Conservation (phyloP, 2,888 invertebrate species). For the Tipula unca region DNA sequence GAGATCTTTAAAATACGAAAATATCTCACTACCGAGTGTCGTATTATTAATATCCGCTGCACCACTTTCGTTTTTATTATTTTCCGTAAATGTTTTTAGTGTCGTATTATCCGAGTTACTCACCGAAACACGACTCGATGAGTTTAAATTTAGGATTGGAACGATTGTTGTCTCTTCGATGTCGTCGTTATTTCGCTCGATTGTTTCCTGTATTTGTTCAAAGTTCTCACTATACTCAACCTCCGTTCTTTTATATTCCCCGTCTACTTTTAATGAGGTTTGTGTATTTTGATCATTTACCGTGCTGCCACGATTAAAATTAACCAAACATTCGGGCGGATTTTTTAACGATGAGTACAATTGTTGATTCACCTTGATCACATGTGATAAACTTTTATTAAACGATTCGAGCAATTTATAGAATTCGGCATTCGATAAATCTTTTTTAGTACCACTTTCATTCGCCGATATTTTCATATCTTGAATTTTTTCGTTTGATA, state of each 20-base stretch:
- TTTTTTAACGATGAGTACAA: slow-evolving; percentile 27
- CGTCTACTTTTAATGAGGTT: not conserved
- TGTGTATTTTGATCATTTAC: not conserved
- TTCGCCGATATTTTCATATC: not conserved
- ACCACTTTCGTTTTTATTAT: not conserved
- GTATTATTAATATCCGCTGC: not conserved
- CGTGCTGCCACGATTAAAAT: not conserved
- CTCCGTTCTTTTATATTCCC: not conserved
- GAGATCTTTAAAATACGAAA: slow-evolving; percentile 16
- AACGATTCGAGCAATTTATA: slow-evolving; percentile 33
- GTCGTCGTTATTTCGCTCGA: not conserved
- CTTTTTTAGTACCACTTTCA: not conserved
- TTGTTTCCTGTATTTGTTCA: slow-evolving; percentile 4
- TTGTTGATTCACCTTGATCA: slow-evolving; percentile 34
- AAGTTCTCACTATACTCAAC: slow-evolving; percentile 20
- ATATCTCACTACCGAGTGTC: not conserved
- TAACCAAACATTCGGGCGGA: slow-evolving; percentile 9
- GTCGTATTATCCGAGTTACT: not conserved
- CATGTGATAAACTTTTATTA: slow-evolving; percentile 34
- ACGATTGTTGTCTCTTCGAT: not conserved
- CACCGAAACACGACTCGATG: not conserved
- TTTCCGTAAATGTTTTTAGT: not conserved
- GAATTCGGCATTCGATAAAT: slow-evolving; percentile 25
- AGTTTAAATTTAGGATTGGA: not conserved
- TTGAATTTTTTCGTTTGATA: not conserved